Conservation (phyloP, 1,140 invertebrate species). For the Musca domestica region DNA sequence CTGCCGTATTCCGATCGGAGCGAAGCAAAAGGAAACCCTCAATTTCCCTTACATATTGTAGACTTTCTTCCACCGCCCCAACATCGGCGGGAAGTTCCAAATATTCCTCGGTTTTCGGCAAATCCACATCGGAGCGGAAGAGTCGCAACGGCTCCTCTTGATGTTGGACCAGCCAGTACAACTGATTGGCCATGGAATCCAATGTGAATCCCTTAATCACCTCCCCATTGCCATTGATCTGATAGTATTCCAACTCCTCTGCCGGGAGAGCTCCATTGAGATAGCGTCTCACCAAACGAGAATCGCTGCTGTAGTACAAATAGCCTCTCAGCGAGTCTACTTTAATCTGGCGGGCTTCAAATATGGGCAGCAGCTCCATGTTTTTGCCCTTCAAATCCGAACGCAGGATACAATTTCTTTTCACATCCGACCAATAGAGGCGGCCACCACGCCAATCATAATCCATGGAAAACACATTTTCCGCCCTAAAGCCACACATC, state of each 20-base stretch:
- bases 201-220: conserved; percentile 76
- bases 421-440: conserved; percentile 75
- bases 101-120: neutral
- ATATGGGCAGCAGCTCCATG: conserved; percentile 36
- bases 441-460: conserved; percentile 87
- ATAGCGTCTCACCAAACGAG: conserved; percentile 74
- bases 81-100: neutral
- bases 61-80: neutral
- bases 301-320: conserved; percentile 84
- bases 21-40: conserved; percentile 25
- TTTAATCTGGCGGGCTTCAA: conserved; percentile 66
- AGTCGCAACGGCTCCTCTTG: conserved; percentile 62
- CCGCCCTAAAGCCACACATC: conserved; percentile 25
- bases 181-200: conserved; percentile 68
- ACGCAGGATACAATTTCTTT: conserved; percentile 36
- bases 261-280: conserved; percentile 66
- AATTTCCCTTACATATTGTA: conserved; percentile 20
- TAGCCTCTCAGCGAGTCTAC: conserved; percentile 79
- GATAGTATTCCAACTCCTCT: conserved; percentile 35
- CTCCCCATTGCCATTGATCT: conserved; percentile 35
- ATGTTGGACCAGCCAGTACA: conserved; percentile 79
- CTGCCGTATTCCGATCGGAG: neutral
- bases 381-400: conserved; percentile 31
- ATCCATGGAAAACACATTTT: conserved; percentile 71
- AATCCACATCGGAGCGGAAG: conserved; percentile 25